phyloP scores from a whole-genome alignment of 2,797 vertebrate species.

The Champsocephalus esox region DNA sequence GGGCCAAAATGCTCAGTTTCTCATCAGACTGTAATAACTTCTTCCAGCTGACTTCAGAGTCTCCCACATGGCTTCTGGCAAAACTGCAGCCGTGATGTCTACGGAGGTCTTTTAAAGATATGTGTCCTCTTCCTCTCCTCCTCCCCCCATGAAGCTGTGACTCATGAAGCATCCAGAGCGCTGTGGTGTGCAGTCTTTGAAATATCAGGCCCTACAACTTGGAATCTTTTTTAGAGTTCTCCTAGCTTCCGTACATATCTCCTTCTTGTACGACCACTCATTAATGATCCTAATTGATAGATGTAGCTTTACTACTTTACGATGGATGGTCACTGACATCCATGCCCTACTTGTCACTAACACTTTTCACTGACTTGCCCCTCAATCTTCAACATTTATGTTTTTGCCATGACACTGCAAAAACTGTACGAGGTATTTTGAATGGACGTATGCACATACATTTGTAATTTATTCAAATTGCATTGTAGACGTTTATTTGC shows the following conservation, averaged over 20 bases:
- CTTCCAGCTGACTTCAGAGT: conserved; percentile 15
- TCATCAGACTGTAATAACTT: neutral
- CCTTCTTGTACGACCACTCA: neutral
- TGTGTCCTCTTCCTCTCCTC: neutral
- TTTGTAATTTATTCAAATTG: neutral
- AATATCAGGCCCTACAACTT: neutral
- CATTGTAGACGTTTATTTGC: neutral
- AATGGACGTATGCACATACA: neutral
- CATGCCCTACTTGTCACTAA: neutral
- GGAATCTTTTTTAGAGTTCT: neutral
- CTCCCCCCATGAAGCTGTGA: neutral
- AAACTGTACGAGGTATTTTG: neutral
- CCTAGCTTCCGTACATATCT: no score
- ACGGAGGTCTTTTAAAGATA: neutral
- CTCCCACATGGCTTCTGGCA: neutral
- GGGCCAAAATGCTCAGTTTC: conserved; percentile 3
- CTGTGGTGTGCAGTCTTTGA: neutral
- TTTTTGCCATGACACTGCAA: neutral
- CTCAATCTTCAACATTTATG: neutral
- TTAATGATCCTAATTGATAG: neutral
- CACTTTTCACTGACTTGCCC: neutral
- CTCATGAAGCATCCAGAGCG: neutral
- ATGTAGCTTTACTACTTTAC: neutral
- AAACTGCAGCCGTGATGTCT: neutral
- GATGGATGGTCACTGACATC: neutral